Base-by-base conservation (phyloP, 2,888 invertebrate species). In the Zhengitettix transpicula region DNA sequence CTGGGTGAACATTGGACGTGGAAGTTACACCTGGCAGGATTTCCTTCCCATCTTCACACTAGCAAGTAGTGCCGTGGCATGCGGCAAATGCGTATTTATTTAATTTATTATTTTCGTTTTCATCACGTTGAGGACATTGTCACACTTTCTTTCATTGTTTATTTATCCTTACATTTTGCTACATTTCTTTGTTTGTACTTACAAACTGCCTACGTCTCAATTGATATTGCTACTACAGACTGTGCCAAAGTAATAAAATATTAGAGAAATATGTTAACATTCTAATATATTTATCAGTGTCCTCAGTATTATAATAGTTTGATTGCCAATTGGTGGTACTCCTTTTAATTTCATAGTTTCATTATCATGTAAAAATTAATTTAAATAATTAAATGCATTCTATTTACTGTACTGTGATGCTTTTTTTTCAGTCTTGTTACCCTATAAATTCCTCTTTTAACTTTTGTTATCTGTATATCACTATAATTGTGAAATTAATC, bases 351-450 rank as follows among this genome's bases (percentile, higher is more conserved):
- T 62, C 60, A 60, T 61, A 54, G 57, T 62, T 61, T 61, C 61
- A 63, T 61, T 64, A 65, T 64, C 64, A 64, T 65, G 62, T 62
- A 65, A 65, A 65, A 65, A 64, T 62, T 64, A 64, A 47, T 47
- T 47, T 47, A n/a, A n/a, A 47, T 47, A 47, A 47, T 47, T 47
- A 47, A 47, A 47, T 14, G 47, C 47, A 47, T 47, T 47, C 28
- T 28, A 28, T 28, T 28, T 28, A 28, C 28, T 28, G 28, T 28
- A 28, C 28, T 28, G 28, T 28, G 28, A 7, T 28, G 28, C 2
- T 28, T 28, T 28, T 28, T 28, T 5, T 28, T 28, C 28, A 28
- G 28, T 28, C 28, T 28, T 7, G 7, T 28, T 5, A 2, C 28
- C 28, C 7, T 7, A 28, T 28, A 28, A 28, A 28, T 28, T 28